phyloP scores from a whole-genome alignment of 2,888 invertebrate genomes.

The Prenolepis imparis region DNA sequence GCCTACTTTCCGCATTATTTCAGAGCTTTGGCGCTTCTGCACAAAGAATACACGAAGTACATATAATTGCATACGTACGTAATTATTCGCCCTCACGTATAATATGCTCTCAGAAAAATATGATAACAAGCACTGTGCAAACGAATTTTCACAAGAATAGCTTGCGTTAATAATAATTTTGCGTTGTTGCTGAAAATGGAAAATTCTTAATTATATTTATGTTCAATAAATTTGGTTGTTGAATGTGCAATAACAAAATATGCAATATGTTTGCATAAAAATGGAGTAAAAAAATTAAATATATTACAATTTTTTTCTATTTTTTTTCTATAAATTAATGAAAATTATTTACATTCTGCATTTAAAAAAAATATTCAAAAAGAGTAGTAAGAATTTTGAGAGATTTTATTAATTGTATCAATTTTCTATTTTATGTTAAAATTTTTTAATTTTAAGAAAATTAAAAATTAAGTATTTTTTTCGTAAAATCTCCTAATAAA shows the following conservation, averaged over 20 bases:
- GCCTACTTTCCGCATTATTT: slow-evolving; percentile 42
- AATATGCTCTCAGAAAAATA: slow-evolving; percentile 9
- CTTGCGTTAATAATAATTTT: background rate
- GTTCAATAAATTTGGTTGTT: background rate
- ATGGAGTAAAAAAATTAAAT: background rate
- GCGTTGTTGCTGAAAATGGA: background rate
- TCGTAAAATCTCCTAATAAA: background rate
- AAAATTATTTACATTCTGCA: background rate
- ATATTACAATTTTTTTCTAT: background rate
- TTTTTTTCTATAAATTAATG: background rate
- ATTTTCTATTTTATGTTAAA: background rate
- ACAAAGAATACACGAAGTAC: slow-evolving; percentile 16
- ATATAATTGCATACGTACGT: slow-evolving; percentile 23
- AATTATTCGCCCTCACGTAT: slow-evolving; percentile 13
- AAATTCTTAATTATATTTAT: background rate
- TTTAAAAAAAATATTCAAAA: background rate
- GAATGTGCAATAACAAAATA: background rate
- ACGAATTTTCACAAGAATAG: slow-evolving; percentile 1
- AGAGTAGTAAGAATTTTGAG: background rate
- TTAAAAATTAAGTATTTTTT: background rate
- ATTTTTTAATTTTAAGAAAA: background rate
- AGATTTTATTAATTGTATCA: background rate
- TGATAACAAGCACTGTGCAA: background rate
- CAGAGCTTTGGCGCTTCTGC: slow-evolving; percentile 8
- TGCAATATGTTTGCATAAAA: background rate